Evolutionary conservation across 1,140 invertebrate genomes (phyloP), one percentile per base, ranked within the genome.

Genomic region (Akabosia matsudoensis): DNA sequence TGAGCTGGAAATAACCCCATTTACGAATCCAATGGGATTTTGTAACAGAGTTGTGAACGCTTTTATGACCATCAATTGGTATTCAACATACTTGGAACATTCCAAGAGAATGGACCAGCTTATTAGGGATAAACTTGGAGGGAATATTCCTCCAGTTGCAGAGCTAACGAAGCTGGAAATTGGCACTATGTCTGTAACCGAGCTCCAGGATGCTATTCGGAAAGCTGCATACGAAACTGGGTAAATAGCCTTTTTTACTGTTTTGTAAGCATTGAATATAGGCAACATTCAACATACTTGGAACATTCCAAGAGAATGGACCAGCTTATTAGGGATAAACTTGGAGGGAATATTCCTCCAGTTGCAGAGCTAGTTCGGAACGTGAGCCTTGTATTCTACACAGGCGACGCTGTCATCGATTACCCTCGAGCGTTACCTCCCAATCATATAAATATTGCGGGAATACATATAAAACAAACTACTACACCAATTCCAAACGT

Each of bases 111-210:
- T n/a, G 14, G 24, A 14, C 54, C 4, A 61, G 4, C 7, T n/a
- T n/a, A n/a, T n/a, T n/a, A n/a, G n/a, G n/a, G n/a, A n/a, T n/a
- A n/a, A n/a, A n/a, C n/a, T n/a, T n/a, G n/a, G n/a, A n/a, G n/a
- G n/a, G n/a, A n/a, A n/a, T n/a, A 82, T 82, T 74, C 28, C 34
- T 16, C 28, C 74, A n/a, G 37, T 82, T 45, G 52, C 70, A 31
- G 33, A 61, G 16, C 22, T 61, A 26, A 70, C 33, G 26, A 2
- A 3, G 4, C 28, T 70, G 22, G 67, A 70, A 31, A 24, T 70
- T 3, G 28, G 28, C 26, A 34, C 28, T 16, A 22, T 70, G 24
- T 30, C 67, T 10, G 22, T 10, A 30, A 16, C 26, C 7, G 28
- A 70, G 22, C 28, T 70, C 3, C 7, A 70, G 67, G 24, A 7